Base-by-base conservation (phyloP, 2,888 invertebrate genomes). In the Leucophenga montana region DNA sequence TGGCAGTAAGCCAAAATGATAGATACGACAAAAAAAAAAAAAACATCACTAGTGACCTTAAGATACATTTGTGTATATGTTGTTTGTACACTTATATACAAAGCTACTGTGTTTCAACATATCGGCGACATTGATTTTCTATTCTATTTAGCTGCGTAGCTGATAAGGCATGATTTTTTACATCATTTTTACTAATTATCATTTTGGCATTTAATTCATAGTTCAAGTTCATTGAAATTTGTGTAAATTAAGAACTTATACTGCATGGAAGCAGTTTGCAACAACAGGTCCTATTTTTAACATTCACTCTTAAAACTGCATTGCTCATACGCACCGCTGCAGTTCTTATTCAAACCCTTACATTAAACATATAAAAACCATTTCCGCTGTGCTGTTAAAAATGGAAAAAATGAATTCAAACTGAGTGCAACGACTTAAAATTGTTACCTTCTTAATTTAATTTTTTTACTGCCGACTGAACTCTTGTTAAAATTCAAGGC, bases 391-490 rank as follows among this genome's bases (percentile, higher is more conserved):
- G 13, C 22, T 46, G 1, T 44, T 46, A 20, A 48, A 61, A 48
- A 46, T 22, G 13, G 8, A 8, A 39, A 39, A 39, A 39, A 39
- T 9, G 18, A 16, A 14, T 57, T 11, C n/a, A 48, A 64, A 48
- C 13, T 22, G 46, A 48, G 46, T 64, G 46, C 48, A 64, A 48
- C 48, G 22, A 64, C 62, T 46, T 22, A 20, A 64, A 64, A 39
- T 18, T 61, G 6, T 61, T 39, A 61, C 22, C 20, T 57, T 27
- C 22, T 57, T 4, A 27, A 27, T 31, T 14, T 59, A 31, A 33
- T 59, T 59, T 14, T 59, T 56, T 33, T 59, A 0, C 27, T 4
- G 4, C 4, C 27, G 27, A 27, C 27, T 27, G 27, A 39, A 11
- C 4, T 14, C 20, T 8, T 46, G 22, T 44, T 20, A 66, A 27